Evolutionary conservation across 2,888 invertebrate species (phyloP).

Genomic region (Seira musarum): DNA sequence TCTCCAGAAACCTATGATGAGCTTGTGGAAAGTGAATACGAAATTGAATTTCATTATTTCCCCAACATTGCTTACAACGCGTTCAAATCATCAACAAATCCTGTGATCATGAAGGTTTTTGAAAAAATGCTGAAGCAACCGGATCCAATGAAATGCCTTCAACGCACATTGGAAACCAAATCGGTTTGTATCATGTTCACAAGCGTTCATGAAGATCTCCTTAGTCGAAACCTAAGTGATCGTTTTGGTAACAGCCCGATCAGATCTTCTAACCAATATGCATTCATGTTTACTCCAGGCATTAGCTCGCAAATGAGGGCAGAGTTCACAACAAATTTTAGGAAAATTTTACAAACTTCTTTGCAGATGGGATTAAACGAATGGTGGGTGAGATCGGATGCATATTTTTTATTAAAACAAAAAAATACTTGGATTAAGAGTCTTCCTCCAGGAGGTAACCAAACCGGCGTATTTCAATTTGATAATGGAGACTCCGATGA

Average conservation of each 20-base stretch:
- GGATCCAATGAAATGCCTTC: slow-evolving; percentile 35
- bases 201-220: slow-evolving; percentile 27
- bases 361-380: slow-evolving; percentile 38
- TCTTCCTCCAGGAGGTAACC: slow-evolving; percentile 7
- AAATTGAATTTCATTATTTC: slow-evolving; percentile 47
- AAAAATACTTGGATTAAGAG: slow-evolving; percentile 36
- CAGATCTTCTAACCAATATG: slow-evolving; percentile 12
- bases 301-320: slow-evolving; percentile 25
- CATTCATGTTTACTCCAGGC: slow-evolving; percentile 40
- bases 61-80: slow-evolving; percentile 47
- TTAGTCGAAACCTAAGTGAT: slow-evolving; percentile 41
- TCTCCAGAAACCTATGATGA: slow-evolving; percentile 51
- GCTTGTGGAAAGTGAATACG: slow-evolving; percentile 14
- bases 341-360: slow-evolving; percentile 13
- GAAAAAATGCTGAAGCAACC: slow-evolving; percentile 39
- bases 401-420: neutral
- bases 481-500: slow-evolving; percentile 13
- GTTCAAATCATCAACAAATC: slow-evolving; percentile 50
- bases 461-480: slow-evolving; percentile 26
- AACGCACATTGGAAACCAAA: slow-evolving; percentile 24
- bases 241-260: slow-evolving; percentile 32
- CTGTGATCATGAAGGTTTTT: slow-evolving; percentile 28
- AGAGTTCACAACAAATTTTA: slow-evolving; percentile 32
- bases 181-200: slow-evolving; percentile 43
- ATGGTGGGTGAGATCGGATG: slow-evolving; percentile 28